A percentile compares a stretch with the other conserved stretches of the same genome.
These are phyloP conservation scores for Gila orcuttii DNA, from an alignment of 2,113 vertebrate genomes.

Conservation along the genomic window DNA sequence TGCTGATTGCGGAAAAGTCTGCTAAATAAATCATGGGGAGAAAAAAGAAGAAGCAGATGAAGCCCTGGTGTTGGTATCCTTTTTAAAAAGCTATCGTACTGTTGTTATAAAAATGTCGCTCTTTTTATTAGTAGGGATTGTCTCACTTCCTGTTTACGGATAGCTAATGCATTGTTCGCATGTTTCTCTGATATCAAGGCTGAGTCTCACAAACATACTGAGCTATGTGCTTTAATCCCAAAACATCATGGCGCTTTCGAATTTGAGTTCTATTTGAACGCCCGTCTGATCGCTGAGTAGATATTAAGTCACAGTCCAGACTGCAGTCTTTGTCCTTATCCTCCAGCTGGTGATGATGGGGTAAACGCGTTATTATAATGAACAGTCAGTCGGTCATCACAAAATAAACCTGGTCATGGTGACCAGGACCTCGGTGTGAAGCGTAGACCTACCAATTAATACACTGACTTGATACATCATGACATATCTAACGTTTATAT, in stretches of 20 bases:
- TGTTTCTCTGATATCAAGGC: not conserved
- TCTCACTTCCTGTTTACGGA: conserved; percentile 12
- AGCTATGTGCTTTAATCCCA: not conserved
- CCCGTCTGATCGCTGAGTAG: rapidly evolving
- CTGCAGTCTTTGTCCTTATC: no score
- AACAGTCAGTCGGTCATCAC: no score
- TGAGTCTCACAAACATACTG: not conserved
- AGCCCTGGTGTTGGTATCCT: conserved; percentile 99
- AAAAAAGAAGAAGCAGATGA: conserved; percentile 99
- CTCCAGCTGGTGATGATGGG: no score
- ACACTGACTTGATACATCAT: not conserved
- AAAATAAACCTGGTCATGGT: no score
- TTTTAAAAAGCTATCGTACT: conserved; percentile 52
- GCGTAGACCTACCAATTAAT: not conserved
- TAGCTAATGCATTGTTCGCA: conserved; percentile 24
- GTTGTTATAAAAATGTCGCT: not conserved
- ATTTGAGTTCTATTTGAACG: not conserved
- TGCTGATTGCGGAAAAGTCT: not conserved
- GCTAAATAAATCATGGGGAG: conserved; percentile 81
- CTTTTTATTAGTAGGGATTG: not conserved
- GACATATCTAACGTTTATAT: not conserved
- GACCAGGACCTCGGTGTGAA: no score
- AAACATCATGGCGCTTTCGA: not conserved
- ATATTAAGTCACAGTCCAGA: no score
- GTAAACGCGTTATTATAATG: no score